phyloP scores from a whole-genome alignment of 2,797 vertebrate species.

The Nothura maculosa region DNA sequence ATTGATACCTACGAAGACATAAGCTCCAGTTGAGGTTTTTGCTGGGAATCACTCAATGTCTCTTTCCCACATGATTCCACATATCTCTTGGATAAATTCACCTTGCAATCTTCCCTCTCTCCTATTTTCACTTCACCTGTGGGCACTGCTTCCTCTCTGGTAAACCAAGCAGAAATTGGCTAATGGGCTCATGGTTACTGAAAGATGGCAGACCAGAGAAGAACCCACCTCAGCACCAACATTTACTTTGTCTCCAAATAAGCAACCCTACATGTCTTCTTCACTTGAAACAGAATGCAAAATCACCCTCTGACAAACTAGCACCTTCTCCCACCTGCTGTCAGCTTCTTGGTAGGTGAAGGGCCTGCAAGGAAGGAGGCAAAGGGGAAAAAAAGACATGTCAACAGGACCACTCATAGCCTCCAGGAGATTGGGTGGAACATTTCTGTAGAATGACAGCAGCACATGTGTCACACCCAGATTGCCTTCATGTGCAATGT shows the following conservation, averaged over 20 bases:
- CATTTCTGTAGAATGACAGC: background rate
- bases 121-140: background rate
- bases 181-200: background rate
- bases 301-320: background rate
- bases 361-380: background rate
- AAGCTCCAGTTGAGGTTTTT: background rate
- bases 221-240: background rate
- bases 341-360: background rate
- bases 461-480: fast-evolving
- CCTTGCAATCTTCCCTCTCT: background rate
- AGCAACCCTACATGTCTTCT: background rate
- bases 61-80: background rate
- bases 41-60: background rate
- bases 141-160: background rate
- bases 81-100: background rate
- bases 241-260: background rate
- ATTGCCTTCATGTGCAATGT: background rate
- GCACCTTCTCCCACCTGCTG: background rate
- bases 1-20: background rate
- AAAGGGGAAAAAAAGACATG: fast-evolving
- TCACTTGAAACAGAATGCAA: background rate
- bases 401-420: background rate
- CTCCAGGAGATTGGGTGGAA: background rate
- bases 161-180: background rate
- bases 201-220: background rate